Conservation (phyloP, 1,140 invertebrate genomes). For the Cyclina sinensis region DNA sequence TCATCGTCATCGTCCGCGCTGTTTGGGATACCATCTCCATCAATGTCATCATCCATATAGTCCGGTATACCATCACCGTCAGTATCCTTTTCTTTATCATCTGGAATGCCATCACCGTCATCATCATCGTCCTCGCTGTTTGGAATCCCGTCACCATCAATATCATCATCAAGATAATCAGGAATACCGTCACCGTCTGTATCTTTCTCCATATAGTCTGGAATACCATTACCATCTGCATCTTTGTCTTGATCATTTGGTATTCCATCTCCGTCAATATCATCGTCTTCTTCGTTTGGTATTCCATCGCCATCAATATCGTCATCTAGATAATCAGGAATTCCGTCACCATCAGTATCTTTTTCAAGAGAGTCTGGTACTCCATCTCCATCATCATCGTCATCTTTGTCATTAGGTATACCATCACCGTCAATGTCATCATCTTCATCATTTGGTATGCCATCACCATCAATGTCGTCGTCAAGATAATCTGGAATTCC, state of each 20-base stretch:
- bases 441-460: slow-evolving; percentile 72
- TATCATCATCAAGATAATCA: slow-evolving; percentile 79
- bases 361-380: slow-evolving; percentile 69
- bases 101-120: slow-evolving; percentile 81
- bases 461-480: slow-evolving; percentile 63
- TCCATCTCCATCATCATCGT: slow-evolving; percentile 76
- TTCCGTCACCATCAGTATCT: slow-evolving; percentile 79
- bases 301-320: slow-evolving; percentile 81
- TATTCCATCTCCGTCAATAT: slow-evolving; percentile 83
- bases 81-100: slow-evolving; percentile 75
- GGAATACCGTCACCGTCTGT: slow-evolving; percentile 80
- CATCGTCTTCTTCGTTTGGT: slow-evolving; percentile 76
- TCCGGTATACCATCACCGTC: slow-evolving; percentile 84
- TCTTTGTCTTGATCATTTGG: slow-evolving; percentile 70
- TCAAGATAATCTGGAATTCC: slow-evolving; percentile 68
- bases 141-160: slow-evolving; percentile 83
- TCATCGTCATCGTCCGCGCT: slow-evolving; percentile 77
- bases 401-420: slow-evolving; percentile 76
- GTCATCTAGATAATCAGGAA: slow-evolving; percentile 77
- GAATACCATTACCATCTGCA: slow-evolving; percentile 81
- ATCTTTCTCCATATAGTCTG: slow-evolving; percentile 78
- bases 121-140: slow-evolving; percentile 76
- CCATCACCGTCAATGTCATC: slow-evolving; percentile 77
- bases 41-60: slow-evolving; percentile 73
- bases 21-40: slow-evolving; percentile 82